Evolutionary conservation across 1,140 invertebrate species (phyloP).

Genomic region (Lineus longissimus): DNA sequence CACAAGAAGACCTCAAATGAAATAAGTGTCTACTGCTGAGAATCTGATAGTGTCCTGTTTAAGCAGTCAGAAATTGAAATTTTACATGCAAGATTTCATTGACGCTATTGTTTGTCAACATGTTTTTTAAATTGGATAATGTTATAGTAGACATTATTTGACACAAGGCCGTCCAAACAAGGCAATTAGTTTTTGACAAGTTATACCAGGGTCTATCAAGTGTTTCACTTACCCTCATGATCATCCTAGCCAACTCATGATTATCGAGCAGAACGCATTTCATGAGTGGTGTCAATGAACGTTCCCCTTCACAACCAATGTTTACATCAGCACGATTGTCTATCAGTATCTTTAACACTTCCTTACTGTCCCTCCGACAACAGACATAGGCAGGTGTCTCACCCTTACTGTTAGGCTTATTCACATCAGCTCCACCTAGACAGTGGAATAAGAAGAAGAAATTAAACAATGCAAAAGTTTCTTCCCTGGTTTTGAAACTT

Average conservation of each 20-base stretch:
- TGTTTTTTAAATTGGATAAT: no score
- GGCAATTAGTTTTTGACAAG: no score
- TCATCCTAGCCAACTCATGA: no score
- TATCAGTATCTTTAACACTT: constrained; percentile 17
- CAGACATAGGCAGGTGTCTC: constrained; percentile 22
- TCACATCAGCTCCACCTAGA: constrained; percentile 17
- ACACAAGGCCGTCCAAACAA: no score
- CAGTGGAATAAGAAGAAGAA: constrained; percentile 4
- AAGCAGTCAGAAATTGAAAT: no score
- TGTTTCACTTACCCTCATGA: no score
- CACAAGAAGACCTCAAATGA: constrained; percentile 29
- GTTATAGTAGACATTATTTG: no score
- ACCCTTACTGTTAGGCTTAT: constrained; percentile 13
- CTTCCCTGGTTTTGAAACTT: not conserved
- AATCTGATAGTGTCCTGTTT: no score
- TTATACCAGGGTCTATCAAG: no score
- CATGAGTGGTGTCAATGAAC: constrained; percentile 23
- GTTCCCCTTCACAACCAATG: constrained; percentile 21
- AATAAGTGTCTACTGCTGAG: constrained; percentile 28
- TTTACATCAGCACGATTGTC: constrained; percentile 25
- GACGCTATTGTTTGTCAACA: no score
- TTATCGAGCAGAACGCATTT: no score
- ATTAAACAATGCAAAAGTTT: not conserved
- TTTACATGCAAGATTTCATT: no score
- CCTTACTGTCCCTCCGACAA: constrained; percentile 15